phyloP scores from a whole-genome alignment of 2,888 invertebrate genomes.

The Encarsia formosa region DNA sequence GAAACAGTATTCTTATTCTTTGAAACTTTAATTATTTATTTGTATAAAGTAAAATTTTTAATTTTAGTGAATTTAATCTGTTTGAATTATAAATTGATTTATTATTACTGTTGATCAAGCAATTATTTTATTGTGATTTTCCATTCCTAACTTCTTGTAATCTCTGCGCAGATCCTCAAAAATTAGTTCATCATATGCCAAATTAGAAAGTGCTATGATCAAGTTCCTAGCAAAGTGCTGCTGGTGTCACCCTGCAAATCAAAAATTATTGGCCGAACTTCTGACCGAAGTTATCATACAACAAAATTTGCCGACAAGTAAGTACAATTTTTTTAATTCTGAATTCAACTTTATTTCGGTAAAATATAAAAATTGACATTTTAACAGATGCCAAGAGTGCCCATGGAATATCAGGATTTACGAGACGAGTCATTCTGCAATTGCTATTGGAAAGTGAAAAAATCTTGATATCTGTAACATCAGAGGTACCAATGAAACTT shows the following conservation, averaged over 20 bases:
- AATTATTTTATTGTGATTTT: no score
- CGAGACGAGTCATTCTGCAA: constrained; percentile 79
- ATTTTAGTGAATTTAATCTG: no score
- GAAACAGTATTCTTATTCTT: no score
- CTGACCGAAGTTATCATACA: constrained; percentile 72
- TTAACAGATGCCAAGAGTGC: constrained; percentile 48
- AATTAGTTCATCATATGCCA: constrained; percentile 43
- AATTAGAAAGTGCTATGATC: constrained; percentile 72
- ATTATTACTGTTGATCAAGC: no score
- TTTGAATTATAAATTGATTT: no score
- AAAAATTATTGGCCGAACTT: constrained; percentile 75
- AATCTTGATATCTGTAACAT: constrained; percentile 68
- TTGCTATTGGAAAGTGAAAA: constrained; percentile 83
- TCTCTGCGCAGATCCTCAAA: constrained; percentile 36
- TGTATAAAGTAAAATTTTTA: no score
- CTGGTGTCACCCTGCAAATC: constrained; percentile 80
- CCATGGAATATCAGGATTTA: constrained; percentile 78
- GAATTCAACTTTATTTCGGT: no score
- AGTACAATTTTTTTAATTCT: no score
- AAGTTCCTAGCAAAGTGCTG: constrained; percentile 79
- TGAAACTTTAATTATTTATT: no score
- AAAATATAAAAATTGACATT: no score
- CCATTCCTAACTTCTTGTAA: no score
- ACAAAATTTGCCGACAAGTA: constrained; percentile 53
- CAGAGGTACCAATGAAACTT: constrained; percentile 45